phyloP scores from a whole-genome alignment of 2,888 invertebrate genomes.

The Stenodema calcarata region DNA sequence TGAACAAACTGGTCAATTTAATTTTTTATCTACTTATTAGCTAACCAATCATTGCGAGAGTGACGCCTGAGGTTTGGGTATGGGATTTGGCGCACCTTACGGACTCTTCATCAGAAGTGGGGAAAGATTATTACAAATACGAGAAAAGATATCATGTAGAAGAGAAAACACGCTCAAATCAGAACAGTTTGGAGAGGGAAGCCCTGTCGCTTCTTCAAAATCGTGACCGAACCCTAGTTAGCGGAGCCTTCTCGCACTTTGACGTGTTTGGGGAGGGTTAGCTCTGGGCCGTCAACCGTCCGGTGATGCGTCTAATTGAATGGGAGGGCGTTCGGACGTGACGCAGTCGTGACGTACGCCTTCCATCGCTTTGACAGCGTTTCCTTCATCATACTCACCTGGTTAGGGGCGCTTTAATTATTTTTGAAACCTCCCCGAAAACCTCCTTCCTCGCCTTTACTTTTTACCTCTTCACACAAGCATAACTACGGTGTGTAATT shows the following conservation, averaged over 20 bases:
- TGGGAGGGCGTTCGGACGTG: conserved; percentile 28
- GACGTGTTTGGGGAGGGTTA: conserved; percentile 34
- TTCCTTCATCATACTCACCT: neutral
- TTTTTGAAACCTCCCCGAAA: neutral
- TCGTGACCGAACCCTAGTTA: conserved; percentile 46
- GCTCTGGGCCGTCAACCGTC: neutral
- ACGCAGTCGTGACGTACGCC: conserved; percentile 12
- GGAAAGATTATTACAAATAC: neutral
- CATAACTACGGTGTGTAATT: conserved; percentile 19
- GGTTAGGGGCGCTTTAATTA: conserved; percentile 14
- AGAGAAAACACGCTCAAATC: conserved; percentile 15
- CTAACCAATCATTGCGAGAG: too few species aligned
- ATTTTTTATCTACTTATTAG: too few species aligned
- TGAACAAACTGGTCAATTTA: too few species aligned
- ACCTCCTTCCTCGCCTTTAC: neutral
- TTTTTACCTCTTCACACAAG: neutral
- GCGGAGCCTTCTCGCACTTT: conserved; percentile 32
- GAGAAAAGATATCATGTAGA: neutral
- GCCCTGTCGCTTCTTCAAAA: conserved; percentile 32
- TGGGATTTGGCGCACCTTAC: neutral
- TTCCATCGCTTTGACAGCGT: neutral
- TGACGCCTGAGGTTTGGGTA: too few species aligned
- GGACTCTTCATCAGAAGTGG: neutral
- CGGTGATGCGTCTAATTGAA: conserved; percentile 38
- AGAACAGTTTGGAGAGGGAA: neutral